These are phyloP conservation scores for Prunella fulvescens DNA, from an alignment of 2,113 vertebrate species.

Conservation along the genomic window DNA sequence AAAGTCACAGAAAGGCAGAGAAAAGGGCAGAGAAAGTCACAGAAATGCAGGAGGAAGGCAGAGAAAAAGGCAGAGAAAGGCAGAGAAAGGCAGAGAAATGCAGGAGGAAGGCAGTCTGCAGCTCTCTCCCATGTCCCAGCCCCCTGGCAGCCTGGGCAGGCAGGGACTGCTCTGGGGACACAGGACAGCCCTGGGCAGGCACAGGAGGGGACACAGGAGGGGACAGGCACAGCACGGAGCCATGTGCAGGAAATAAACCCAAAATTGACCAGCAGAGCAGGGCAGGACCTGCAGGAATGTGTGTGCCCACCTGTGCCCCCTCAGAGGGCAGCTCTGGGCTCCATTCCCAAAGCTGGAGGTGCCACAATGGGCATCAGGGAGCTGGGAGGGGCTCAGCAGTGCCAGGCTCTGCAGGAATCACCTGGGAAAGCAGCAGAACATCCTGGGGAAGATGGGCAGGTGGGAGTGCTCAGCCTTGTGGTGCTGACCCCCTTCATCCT, in stretches of 20 bases:
- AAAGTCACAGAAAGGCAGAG: background rate
- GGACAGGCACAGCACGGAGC: too few species aligned
- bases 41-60: too few species aligned
- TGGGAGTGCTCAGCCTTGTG: background rate
- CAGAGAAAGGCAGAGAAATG: too few species aligned
- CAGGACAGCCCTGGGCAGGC: too few species aligned
- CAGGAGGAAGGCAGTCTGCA: too few species aligned
- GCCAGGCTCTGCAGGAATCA: background rate
- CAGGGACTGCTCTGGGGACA: too few species aligned
- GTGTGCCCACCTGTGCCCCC: background rate
- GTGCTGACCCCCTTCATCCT: background rate
- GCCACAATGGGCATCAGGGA: accelerated
- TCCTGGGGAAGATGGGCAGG: background rate
- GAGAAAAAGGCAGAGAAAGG: too few species aligned
- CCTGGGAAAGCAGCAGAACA: background rate
- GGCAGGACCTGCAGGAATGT: accelerated
- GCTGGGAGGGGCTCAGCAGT: background rate
- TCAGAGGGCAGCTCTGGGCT: background rate
- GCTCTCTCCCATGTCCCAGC: too few species aligned
- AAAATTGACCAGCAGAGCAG: background rate
- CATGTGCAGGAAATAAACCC: background rate
- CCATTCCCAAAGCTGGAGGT: background rate
- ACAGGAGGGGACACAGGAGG: too few species aligned
- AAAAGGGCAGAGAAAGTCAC: too few species aligned
- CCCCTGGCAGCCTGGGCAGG: too few species aligned